Base-by-base conservation (phyloP, 2,113 vertebrate species). In the Solea senegalensis region DNA sequence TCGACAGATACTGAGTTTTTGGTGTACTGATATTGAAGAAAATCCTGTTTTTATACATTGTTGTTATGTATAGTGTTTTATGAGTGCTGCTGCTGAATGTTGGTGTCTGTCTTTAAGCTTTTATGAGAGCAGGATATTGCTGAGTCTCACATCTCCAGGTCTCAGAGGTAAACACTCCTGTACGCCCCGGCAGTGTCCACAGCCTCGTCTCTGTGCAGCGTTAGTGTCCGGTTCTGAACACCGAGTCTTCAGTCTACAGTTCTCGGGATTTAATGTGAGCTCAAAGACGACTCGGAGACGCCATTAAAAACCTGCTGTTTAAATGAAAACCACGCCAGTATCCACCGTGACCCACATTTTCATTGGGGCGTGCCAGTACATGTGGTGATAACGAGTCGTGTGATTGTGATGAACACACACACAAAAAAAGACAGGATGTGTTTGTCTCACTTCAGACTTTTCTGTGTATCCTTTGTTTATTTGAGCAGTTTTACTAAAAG, bases 121-220 rank as follows among this genome's bases (percentile, higher is more conserved):
- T 58, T 67, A 67, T 72, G 75, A 81, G 61, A 39, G 2, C 40
- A 39, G 56, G 48, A 21, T 44, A 7, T 61, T 62, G 58, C 73
- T 69, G 65, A 46, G 58, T 59, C 76, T 84, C 85, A 68, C 59
- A 62, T 63, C 71, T 74, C 65, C 65, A 12, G 46, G 58, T 59
- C 76, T 84, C 85, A 65, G 80, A 76, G 69, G 65, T 83, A 88
- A 85, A 87, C 84, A 83, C 8, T 14, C 5, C 65, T 16, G 3
- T 81, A 74, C 87, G 70, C 76, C 81, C 21, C 21, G 21, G 21
- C 21, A 21, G 21, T 21, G 21, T 69, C 43, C n/a, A 71, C 80
- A 87, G 80, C 85, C 74, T 83, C 59, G 46, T 77, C 65, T 76
- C 74, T 78, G 73, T 73, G 66, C 83, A 55, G 49, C 81, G 80